A percentile compares a stretch with the other conserved stretches of the same genome.
Evolutionary conservation across 2,797 vertebrate genomes (phyloP).

Genomic region (Menidia menidia): DNA sequence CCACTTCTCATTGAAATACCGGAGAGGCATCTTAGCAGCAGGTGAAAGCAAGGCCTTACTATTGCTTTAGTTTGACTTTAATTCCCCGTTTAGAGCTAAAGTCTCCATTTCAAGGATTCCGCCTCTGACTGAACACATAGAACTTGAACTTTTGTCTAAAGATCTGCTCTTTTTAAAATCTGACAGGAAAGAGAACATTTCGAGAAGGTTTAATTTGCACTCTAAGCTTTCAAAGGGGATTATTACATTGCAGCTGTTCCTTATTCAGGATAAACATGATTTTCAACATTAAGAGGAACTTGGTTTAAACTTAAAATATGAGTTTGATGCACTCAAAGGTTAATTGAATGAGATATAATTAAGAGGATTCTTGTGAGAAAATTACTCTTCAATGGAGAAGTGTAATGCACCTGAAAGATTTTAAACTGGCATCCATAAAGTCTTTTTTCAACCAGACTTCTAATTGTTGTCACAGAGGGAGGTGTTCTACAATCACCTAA

Average conservation of each 20-base stretch:
- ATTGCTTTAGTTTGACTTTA: slow-evolving; percentile 1
- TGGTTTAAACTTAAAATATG: background rate
- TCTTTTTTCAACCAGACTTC: slow-evolving; percentile 28
- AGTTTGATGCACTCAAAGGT: slow-evolving; percentile 44
- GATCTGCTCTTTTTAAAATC: background rate
- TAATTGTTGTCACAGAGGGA: slow-evolving; percentile 74
- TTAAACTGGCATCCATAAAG: slow-evolving; percentile 38
- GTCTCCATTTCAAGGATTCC: background rate
- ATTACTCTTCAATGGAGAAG: slow-evolving; percentile 47
- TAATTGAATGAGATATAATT: slow-evolving; percentile 61
- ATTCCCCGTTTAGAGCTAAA: background rate
- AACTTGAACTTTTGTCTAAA: background rate
- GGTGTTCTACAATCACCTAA: slow-evolving; percentile 72
- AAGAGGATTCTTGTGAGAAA: slow-evolving; percentile 59
- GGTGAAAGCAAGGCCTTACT: background rate
- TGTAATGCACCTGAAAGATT: slow-evolving; percentile 50
- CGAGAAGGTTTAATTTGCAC: background rate
- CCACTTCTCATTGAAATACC: background rate
- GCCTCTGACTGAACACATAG: background rate
- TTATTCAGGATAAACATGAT: background rate
- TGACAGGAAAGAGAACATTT: background rate
- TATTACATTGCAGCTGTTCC: background rate
- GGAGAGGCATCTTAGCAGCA: background rate
- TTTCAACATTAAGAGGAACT: background rate
- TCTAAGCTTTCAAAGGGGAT: background rate